Base-by-base conservation (phyloP, 1,140 invertebrate genomes). In the Octopus bimaculoides region DNA sequence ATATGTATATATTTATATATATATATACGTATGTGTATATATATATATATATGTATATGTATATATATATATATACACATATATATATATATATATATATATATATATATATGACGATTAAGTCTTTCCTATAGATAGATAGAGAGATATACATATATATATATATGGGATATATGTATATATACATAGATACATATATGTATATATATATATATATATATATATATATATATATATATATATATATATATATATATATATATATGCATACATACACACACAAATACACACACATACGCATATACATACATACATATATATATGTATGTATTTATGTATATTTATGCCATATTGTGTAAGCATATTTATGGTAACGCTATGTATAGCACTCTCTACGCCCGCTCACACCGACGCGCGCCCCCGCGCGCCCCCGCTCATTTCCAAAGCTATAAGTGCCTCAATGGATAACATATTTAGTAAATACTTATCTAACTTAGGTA, bases 191-290 rank as follows among this genome's bases (percentile, higher is more conserved):
- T 61, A 61, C 17, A 61, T 61, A 61, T 61, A 61, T 61, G 17
- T 61, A 61, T 61, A 61, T 61, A 61, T 61, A 61, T 61, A 61
- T 61, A 61, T 61, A 61, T 61, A 61, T 61, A 61, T 61, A 61
- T 61, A 61, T 17, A 61, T 9, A 9, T 61, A 7, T 61, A 61
- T 61, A 61, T 61, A 9, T 7, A 17, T 7, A 61, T 61, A 61
- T 9, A 9, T 9, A 9, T 9, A 61, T 9, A 17, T 17, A 7
- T 17, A 61, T 9, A 7, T 61, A 61, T 61, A 61, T 61, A 61
- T 61, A 61, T 61, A 61, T 61, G 17, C 17, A 61, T 61, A 61
- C 17, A 61, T 61, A 61, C 17, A 61, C 17, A 61, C 17, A 61
- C 17, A 61, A 9, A 61, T 61, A 61, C 17, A 61, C 17, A 61